Conservation (phyloP, 2,797 vertebrate species). For the Chiloscyllium punctatum region DNA sequence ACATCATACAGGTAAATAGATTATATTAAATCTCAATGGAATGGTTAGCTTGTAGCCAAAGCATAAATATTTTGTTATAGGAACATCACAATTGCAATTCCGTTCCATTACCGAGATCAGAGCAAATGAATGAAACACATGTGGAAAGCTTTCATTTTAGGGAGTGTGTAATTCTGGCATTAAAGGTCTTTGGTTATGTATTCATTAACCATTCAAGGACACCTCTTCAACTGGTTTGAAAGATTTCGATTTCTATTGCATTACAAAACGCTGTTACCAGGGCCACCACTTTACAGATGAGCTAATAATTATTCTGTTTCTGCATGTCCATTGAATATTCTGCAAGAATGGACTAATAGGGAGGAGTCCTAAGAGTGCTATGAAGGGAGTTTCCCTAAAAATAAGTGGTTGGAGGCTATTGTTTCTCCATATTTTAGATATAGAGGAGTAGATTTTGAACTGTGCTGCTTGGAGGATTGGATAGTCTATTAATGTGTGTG, state of each 20-base stretch:
- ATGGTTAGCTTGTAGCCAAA: background rate
- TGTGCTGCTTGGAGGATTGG: background rate
- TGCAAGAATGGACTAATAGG: background rate
- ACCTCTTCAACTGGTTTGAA: background rate
- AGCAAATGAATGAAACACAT: background rate
- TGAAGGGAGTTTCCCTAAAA: background rate
- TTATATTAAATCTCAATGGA: background rate
- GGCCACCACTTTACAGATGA: background rate
- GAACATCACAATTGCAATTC: background rate
- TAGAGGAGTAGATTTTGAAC: background rate
- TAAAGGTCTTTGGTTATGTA: background rate
- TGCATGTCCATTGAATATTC: background rate
- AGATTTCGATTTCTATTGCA: background rate
- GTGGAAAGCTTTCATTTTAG: background rate
- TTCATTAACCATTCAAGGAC: background rate
- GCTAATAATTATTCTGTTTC: background rate
- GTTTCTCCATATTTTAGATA: background rate
- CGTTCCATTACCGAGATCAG: background rate
- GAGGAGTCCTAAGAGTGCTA: background rate
- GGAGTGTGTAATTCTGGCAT: background rate
- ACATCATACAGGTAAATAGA: constrained; percentile 57
- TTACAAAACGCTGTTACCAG: background rate
- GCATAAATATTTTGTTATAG: background rate
- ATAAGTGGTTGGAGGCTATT: background rate
- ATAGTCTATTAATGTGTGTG: background rate